These are phyloP conservation scores for Silurus aristotelis DNA, from an alignment of 2,797 vertebrate genomes.

Conservation along the genomic window DNA sequence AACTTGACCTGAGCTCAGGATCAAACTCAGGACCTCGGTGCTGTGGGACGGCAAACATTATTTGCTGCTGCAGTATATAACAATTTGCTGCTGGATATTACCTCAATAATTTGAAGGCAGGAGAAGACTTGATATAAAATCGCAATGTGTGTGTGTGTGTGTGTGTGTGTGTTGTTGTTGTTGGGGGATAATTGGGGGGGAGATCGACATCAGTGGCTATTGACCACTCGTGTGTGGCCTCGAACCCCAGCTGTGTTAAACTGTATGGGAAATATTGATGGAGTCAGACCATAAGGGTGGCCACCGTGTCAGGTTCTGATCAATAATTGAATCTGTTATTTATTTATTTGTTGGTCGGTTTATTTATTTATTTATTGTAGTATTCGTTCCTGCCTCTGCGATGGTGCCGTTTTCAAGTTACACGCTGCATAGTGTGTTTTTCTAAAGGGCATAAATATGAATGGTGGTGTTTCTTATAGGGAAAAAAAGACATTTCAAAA, in stretches of 20 bases:
- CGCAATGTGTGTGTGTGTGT: no score
- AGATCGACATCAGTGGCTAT: neutral
- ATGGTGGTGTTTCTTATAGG: neutral
- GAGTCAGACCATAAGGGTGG: slow-evolving; percentile 64
- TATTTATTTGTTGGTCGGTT: neutral
- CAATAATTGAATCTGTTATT: slow-evolving; percentile 68
- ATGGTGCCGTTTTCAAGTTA: neutral
- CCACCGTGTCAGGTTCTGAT: slow-evolving; percentile 67
- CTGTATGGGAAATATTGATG: slow-evolving; percentile 76
- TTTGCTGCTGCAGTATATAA: no score
- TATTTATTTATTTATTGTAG: slow-evolving; percentile 16
- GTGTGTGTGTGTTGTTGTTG: no score
- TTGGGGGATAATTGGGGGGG: no score
- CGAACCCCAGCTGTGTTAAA: slow-evolving; percentile 66
- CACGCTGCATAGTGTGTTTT: neutral
- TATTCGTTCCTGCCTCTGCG: neutral
- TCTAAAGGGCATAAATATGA: neutral
- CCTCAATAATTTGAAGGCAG: neutral
- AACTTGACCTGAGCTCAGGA: no score
- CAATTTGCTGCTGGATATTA: neutral
- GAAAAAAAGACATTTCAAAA: neutral
- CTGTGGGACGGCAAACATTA: no score
- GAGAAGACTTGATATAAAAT: neutral
- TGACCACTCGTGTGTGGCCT: neutral
- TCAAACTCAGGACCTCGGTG: no score